Conservation (phyloP, 1,140 invertebrate species). For the Bombus picipes region DNA sequence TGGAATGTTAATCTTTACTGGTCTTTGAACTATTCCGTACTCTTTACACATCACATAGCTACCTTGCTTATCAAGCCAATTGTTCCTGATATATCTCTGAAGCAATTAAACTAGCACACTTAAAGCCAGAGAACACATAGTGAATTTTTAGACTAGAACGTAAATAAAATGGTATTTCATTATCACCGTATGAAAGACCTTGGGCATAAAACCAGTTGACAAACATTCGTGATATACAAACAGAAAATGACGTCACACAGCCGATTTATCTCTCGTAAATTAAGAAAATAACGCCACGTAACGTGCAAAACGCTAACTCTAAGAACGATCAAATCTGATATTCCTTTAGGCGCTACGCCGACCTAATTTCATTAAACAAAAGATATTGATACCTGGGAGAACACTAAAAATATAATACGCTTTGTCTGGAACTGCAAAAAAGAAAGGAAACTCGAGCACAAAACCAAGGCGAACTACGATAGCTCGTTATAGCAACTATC, state of each 20-base stretch:
- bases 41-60: not conserved
- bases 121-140: not conserved
- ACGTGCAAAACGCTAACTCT: not conserved
- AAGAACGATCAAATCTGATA: not conserved
- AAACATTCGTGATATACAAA: not conserved
- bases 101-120: no score
- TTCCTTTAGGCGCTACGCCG: not conserved
- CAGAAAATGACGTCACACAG: not conserved
- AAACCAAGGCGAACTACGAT: not conserved
- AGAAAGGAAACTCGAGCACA: not conserved
- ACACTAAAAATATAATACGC: not conserved
- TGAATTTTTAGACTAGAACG: not conserved
- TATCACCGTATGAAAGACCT: not conserved
- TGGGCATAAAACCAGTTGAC: slow-evolving; percentile 11
- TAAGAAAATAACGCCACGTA: not conserved
- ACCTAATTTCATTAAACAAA: slow-evolving; percentile 13
- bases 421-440: not conserved
- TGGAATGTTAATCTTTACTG: not conserved
- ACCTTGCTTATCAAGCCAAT: not conserved
- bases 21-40: not conserved
- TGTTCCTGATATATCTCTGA: not conserved
- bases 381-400: not conserved
- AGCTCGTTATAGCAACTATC: not conserved
- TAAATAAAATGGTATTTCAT: slow-evolving; percentile 11
- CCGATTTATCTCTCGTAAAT: slow-evolving; percentile 9